Conservation (phyloP, 2,888 invertebrate species). For the Invenusta paracnida region DNA sequence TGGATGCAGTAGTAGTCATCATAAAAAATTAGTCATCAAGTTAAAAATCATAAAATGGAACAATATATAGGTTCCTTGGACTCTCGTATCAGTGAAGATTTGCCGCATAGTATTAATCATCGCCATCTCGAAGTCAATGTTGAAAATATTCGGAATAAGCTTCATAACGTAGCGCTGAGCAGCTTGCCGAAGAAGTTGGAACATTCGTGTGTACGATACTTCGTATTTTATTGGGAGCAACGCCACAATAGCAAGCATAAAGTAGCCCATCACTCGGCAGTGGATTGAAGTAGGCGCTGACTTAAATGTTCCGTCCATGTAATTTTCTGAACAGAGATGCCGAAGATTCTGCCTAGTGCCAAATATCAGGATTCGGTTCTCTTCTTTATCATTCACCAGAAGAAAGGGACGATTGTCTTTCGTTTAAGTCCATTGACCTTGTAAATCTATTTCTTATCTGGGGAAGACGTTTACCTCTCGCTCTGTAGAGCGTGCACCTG, state of each 20-base stretch:
- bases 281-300: neutral
- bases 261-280: neutral
- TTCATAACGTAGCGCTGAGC: too few species aligned
- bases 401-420: neutral
- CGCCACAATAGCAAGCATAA: neutral
- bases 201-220: neutral
- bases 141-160: too few species aligned
- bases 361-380: neutral
- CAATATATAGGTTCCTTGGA: too few species aligned
- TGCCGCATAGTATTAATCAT: neutral
- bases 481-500: neutral
- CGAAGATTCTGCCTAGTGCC: neutral
- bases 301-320: slow-evolving; percentile 1
- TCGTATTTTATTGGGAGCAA: neutral
- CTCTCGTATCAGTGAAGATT: neutral
- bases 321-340: slow-evolving; percentile 3
- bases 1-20: neutral
- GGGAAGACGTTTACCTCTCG: neutral
- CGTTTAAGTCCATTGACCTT: neutral
- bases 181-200: too few species aligned
- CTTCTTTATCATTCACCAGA: neutral
- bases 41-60: neutral
- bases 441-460: neutral
- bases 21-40: neutral
- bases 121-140: too few species aligned